A percentile compares a stretch with the other conserved stretches of the same genome.
Conservation (phyloP, 2,888 invertebrate genomes). For the Lasioglossum malachurum region DNA sequence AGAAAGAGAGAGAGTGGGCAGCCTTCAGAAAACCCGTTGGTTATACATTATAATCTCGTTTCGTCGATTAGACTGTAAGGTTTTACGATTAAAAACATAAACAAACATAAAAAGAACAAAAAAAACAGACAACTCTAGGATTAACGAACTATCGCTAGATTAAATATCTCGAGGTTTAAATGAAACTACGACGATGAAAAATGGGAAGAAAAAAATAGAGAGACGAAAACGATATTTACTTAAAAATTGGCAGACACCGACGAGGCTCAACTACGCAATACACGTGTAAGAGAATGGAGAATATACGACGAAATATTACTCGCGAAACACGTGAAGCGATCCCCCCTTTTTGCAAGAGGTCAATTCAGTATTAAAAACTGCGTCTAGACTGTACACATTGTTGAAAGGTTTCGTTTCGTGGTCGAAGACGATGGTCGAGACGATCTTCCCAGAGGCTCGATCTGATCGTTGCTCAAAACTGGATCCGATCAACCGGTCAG, state of each 20-base stretch:
- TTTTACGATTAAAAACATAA: slow-evolving; percentile 33
- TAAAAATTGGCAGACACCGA: slow-evolving; percentile 40
- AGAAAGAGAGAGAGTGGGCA: slow-evolving; percentile 3
- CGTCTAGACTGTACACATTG: slow-evolving; percentile 33
- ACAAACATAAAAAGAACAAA: not conserved
- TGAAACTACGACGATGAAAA: not conserved
- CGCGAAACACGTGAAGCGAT: slow-evolving; percentile 27
- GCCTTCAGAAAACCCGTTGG: slow-evolving; percentile 29
- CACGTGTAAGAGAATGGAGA: not conserved
- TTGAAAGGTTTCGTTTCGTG: slow-evolving; percentile 37
- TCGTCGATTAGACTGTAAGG: slow-evolving; percentile 43
- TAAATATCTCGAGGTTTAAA: slow-evolving; percentile 23
- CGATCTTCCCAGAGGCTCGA: not conserved
- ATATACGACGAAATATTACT: not conserved
- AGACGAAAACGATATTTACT: not conserved
- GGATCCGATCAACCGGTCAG: not conserved
- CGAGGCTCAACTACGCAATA: slow-evolving; percentile 52
- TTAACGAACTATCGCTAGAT: slow-evolving; percentile 45
- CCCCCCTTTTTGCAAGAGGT: slow-evolving; percentile 37
- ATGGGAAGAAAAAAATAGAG: not conserved
- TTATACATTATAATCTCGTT: slow-evolving; percentile 28
- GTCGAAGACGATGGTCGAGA: slow-evolving; percentile 22
- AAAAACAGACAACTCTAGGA: slow-evolving; percentile 29
- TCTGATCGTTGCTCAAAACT: not conserved
- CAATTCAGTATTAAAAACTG: slow-evolving; percentile 45